These are phyloP conservation scores for Deroplatys truncata DNA, from an alignment of 2,888 invertebrate species.

Conservation along the genomic window DNA sequence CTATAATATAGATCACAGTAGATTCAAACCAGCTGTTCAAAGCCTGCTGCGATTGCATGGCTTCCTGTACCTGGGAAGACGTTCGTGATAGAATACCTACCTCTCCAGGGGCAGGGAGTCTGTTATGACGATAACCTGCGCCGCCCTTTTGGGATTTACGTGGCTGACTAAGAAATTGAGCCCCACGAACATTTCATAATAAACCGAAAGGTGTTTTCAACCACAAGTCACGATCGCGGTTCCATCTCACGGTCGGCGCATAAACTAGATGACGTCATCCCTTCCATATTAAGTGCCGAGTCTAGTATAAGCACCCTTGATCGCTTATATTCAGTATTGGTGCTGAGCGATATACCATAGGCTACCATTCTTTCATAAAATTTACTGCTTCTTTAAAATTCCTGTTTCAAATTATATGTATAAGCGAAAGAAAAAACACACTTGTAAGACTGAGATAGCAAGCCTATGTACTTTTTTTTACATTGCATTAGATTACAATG, in stretches of 20 bases:
- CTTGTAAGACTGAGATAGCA: too few species aligned
- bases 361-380: too few species aligned
- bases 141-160: not conserved
- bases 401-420: too few species aligned
- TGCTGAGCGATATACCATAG: too few species aligned
- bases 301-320: not conserved
- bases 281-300: not conserved
- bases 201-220: not conserved
- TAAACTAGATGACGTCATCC: not conserved
- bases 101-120: not conserved
- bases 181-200: not conserved
- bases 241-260: conserved; percentile 4
- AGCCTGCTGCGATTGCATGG: not conserved
- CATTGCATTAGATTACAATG: too few species aligned
- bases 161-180: not conserved
- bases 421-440: too few species aligned
- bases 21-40: too few species aligned
- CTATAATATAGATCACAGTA: too few species aligned
- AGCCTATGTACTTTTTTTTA: too few species aligned
- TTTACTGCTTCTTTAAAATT: too few species aligned
- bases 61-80: too few species aligned
- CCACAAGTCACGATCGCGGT: conserved; percentile 7
- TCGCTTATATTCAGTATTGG: not conserved
- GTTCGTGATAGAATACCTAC: not conserved
- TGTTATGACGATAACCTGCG: not conserved